Percentiles rank a stretch among this genome's conserved stretches.
These are phyloP conservation scores for Nemapogon koenigi DNA, from an alignment of 2,888 invertebrate species.

Conservation along the genomic window DNA sequence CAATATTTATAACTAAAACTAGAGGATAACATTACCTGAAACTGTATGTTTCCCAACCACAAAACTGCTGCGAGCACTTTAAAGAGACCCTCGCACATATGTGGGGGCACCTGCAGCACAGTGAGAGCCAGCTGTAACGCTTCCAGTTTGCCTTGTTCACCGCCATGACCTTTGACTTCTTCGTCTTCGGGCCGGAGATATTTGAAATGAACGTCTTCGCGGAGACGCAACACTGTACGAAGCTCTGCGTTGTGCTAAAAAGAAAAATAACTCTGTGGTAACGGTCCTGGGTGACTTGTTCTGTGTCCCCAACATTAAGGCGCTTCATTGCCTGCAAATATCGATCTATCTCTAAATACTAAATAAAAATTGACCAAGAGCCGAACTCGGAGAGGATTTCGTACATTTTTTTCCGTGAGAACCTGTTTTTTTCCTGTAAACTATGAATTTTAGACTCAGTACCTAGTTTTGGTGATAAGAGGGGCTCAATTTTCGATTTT, in stretches of 20 bases:
- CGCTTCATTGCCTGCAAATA: too few species aligned
- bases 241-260: slow-evolving; percentile 75
- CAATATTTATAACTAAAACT: not conserved
- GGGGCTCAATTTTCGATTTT: too few species aligned
- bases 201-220: slow-evolving; percentile 77
- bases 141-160: slow-evolving; percentile 70
- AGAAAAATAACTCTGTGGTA: not conserved
- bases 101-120: slow-evolving; percentile 84
- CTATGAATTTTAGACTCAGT: too few species aligned
- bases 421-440: too few species aligned
- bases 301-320: too few species aligned
- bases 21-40: slow-evolving; percentile 57
- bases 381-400: too few species aligned
- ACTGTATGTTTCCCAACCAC: slow-evolving; percentile 89
- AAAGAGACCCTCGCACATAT: slow-evolving; percentile 89
- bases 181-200: slow-evolving; percentile 85
- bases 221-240: slow-evolving; percentile 74
- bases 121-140: slow-evolving; percentile 88
- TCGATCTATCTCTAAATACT: too few species aligned
- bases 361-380: too few species aligned
- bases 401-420: too few species aligned
- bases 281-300: too few species aligned
- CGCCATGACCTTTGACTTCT: slow-evolving; percentile 40
- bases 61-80: slow-evolving; percentile 87
- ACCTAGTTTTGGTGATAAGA: too few species aligned